phyloP scores from a whole-genome alignment of 1,140 invertebrate species.

The Dysdera silvatica region DNA sequence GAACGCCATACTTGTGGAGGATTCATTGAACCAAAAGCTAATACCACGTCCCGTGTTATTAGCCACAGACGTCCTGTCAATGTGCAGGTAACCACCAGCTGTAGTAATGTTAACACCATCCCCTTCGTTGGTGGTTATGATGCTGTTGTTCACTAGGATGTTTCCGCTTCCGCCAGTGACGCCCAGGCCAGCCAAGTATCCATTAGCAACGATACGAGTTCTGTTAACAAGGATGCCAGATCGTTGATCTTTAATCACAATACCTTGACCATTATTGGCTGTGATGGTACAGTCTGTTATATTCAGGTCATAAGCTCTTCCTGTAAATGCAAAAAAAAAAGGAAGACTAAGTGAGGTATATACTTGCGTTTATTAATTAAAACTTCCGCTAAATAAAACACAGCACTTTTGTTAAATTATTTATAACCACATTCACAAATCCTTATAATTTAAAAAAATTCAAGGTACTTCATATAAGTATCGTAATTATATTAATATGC shows the following conservation, averaged over 20 bases:
- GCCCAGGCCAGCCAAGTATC: conserved; percentile 78
- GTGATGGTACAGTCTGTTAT: conserved; percentile 72
- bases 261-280: conserved; percentile 86
- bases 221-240: conserved; percentile 70
- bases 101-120: conserved; percentile 68
- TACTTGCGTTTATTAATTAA: neutral
- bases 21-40: conserved; percentile 79
- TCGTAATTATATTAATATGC: no score
- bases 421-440: no score
- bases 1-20: conserved; percentile 64
- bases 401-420: neutral
- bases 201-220: conserved; percentile 74
- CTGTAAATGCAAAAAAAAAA: conserved; percentile 41
- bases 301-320: conserved; percentile 77
- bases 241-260: conserved; percentile 72
- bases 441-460: no score
- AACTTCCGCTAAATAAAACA: neutral
- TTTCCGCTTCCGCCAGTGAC: conserved; percentile 77
- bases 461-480: no score
- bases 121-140: conserved; percentile 79
- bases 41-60: conserved; percentile 72
- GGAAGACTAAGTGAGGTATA: neutral
- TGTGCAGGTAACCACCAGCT: conserved; percentile 77
- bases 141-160: conserved; percentile 80
- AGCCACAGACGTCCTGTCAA: conserved; percentile 66